These are phyloP conservation scores for Bucco capensis DNA, from an alignment of 2,113 vertebrate species.

Conservation along the genomic window DNA sequence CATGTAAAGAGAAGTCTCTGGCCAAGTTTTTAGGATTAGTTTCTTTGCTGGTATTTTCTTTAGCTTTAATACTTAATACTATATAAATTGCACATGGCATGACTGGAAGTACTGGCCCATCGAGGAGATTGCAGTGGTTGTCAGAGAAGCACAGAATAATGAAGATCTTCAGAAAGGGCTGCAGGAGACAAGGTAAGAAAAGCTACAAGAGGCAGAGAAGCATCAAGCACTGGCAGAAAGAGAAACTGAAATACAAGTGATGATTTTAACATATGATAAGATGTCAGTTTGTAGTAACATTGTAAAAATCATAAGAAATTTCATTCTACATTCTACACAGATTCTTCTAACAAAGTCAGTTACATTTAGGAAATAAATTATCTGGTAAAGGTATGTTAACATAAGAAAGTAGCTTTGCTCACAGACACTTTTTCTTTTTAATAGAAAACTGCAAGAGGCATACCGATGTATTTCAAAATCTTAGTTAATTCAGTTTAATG, in stretches of 20 bases:
- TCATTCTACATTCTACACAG: neutral
- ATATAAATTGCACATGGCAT: neutral
- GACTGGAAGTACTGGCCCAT: neutral
- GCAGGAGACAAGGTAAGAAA: neutral
- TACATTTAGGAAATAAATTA: neutral
- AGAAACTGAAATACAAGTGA: neutral
- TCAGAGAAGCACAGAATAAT: neutral
- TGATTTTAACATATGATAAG: neutral
- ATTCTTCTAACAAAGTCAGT: neutral
- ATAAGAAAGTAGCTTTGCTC: neutral
- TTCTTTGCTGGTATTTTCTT: neutral
- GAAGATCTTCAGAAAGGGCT: neutral
- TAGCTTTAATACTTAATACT: neutral
- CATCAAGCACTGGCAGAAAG: neutral
- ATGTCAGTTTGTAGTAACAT: neutral
- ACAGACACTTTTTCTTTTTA: neutral
- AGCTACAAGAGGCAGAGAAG: neutral
- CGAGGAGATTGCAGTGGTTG: neutral
- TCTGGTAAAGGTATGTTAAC: neutral
- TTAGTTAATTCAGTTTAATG: neutral
- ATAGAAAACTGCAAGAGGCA: neutral
- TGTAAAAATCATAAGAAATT: neutral
- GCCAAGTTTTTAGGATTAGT: neutral
- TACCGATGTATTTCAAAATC: neutral
- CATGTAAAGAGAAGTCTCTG: neutral